Evolutionary conservation across 1,140 invertebrate species (phyloP), one percentile per base, ranked within the genome.

Genomic region (Drosophila ercepeae): DNA sequence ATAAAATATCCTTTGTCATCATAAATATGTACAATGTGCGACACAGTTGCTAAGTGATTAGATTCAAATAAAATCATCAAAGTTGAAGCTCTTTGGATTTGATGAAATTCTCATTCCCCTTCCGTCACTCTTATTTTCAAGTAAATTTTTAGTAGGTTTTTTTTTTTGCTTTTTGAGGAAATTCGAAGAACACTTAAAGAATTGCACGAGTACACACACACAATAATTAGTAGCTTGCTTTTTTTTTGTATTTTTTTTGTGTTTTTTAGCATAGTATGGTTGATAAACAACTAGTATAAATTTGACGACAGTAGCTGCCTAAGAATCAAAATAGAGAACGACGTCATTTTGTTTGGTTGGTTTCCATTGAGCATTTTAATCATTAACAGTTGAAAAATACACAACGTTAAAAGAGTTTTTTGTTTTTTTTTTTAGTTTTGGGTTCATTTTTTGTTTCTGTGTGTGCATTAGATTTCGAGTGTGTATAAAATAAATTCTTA

Each of bases 401-500:
- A 81, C 78, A 81, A 73, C 55, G 57, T 64, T 72, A 50, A 67
- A 79, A 67, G 54, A n/a, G n/a, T n/a, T n/a, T 79, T 69, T 61
- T n/a, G 34, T 48, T 8, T n/a, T 32, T 34, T 25, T 23, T 32
- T 49, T 48, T n/a, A 4, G 4, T 49, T 49, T 49, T 29, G 23
- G n/a, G 13, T 49, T 49, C 44, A n/a, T 46, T 46, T 50, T 13
- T 29, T 16, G n/a, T 59, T 27, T 69, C 39, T 59, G 34, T 75
- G 72, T 84, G 75, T 84, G 81, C 79, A 64, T 60, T 63, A 79
- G 70, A 84, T 14, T 71, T 51, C 49, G 44, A 84, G 58, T 61
- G 72, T 84, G 71, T 75, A 32, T 63, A 76, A 84, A 84, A 84
- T 69, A 86, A 84, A 79, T 79, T 86, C 75, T 86, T 86, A 84